These are phyloP conservation scores for Nymphicus hollandicus DNA, from an alignment of 2,113 vertebrate species.

Conservation along the genomic window DNA sequence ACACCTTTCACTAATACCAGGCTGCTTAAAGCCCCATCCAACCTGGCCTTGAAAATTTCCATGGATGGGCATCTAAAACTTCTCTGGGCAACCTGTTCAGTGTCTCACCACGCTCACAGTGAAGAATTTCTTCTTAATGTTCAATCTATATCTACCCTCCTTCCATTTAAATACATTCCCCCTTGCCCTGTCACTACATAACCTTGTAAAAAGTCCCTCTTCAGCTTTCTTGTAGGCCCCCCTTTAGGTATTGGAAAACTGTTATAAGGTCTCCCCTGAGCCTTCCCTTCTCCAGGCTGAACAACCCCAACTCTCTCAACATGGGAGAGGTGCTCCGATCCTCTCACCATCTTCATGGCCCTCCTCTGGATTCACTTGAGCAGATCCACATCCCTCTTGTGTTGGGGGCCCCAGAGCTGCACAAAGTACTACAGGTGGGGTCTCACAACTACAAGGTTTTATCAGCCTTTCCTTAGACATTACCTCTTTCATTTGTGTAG, in stretches of 20 bases:
- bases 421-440: neutral
- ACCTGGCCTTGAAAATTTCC: neutral
- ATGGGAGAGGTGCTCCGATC: no score
- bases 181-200: neutral
- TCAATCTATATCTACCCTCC: neutral
- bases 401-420: neutral
- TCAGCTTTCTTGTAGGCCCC: neutral
- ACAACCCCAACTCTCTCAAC: neutral
- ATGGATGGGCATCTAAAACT: neutral
- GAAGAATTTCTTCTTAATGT: neutral
- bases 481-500: neutral
- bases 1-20: neutral
- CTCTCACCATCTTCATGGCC: neutral
- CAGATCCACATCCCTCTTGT: neutral
- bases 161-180: neutral
- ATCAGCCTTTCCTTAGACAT: neutral
- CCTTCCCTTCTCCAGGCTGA: neutral
- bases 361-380: neutral
- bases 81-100: neutral
- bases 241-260: neutral
- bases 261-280: neutral
- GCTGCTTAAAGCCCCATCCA: neutral
- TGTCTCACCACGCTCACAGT: neutral
- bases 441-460: neutral
- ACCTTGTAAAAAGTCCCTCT: neutral